phyloP scores from a whole-genome alignment of 2,888 invertebrate species.

The Amblyjoppa fuscipennis region DNA sequence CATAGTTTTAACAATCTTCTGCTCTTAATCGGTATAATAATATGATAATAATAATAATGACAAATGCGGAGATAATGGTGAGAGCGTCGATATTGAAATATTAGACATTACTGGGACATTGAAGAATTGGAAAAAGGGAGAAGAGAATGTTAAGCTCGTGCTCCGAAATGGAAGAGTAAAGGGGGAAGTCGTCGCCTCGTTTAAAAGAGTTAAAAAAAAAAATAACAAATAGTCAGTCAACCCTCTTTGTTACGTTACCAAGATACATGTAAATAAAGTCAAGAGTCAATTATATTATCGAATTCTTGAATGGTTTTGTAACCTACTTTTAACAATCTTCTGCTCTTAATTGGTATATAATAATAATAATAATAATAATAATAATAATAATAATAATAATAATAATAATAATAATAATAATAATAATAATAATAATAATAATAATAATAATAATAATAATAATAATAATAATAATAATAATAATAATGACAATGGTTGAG shows the following conservation, averaged over 20 bases:
- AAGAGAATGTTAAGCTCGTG: background rate
- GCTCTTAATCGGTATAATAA: conserved; percentile 4
- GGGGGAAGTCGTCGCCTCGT: conserved; percentile 46
- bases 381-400: background rate
- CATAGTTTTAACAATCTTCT: conserved; percentile 43
- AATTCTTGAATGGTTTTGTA: conserved; percentile 53
- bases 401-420: no score
- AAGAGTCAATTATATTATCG: conserved; percentile 40
- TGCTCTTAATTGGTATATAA: background rate
- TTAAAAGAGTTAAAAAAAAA: conserved; percentile 7
- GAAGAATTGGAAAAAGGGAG: background rate
- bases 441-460: no score
- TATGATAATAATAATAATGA: conserved; percentile 24
- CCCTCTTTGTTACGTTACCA: conserved; percentile 18
- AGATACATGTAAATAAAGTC: conserved; percentile 36
- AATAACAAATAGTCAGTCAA: background rate
- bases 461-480: background rate
- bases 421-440: no score
- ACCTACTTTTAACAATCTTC: conserved; percentile 48
- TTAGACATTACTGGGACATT: background rate
- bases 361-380: conserved; percentile 11
- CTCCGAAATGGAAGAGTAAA: conserved; percentile 21
- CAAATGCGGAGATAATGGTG: background rate
- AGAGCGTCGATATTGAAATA: background rate
- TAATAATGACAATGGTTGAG: background rate